These are phyloP conservation scores for Epiblema foenella DNA, from an alignment of 2,888 invertebrate genomes.

Conservation along the genomic window DNA sequence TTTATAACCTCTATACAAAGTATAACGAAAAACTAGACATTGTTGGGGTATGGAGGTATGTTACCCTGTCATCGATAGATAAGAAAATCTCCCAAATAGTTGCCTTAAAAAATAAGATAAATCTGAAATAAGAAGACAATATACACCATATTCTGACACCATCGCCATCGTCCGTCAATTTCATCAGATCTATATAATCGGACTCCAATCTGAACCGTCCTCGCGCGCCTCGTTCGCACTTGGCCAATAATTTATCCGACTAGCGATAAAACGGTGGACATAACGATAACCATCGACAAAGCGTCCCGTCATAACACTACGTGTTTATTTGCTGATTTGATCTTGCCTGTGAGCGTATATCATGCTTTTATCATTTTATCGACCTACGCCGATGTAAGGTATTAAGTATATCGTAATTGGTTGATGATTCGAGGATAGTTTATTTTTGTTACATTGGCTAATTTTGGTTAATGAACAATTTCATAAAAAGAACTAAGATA, in stretches of 20 bases:
- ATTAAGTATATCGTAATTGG: slow-evolving; percentile 38
- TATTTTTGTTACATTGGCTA: background rate
- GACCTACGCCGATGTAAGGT: slow-evolving; percentile 17
- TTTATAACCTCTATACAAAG: no score
- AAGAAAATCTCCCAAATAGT: no score
- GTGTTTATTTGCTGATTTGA: slow-evolving; percentile 41
- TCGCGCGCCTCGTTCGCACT: slow-evolving; percentile 7
- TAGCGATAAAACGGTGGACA: slow-evolving; percentile 42
- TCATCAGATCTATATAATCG: background rate
- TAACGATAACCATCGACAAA: slow-evolving; percentile 42
- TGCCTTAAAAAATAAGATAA: background rate
- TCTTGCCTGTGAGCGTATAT: slow-evolving; percentile 33
- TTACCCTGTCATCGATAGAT: no score
- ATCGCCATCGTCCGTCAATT: background rate
- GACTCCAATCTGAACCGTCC: slow-evolving; percentile 15
- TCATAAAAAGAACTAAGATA: no score
- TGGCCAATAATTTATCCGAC: slow-evolving; percentile 34
- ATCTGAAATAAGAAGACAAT: background rate
- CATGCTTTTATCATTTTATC: slow-evolving; percentile 43
- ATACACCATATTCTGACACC: background rate
- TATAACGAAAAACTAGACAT: no score
- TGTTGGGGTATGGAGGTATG: no score
- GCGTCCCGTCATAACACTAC: slow-evolving; percentile 40
- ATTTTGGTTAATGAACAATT: background rate
- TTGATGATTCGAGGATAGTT: slow-evolving; percentile 18